A percentile compares a stretch with the other conserved stretches of the same genome.
These are phyloP conservation scores for Telenomus remus DNA, from an alignment of 1,140 invertebrate species.

Conservation along the genomic window DNA sequence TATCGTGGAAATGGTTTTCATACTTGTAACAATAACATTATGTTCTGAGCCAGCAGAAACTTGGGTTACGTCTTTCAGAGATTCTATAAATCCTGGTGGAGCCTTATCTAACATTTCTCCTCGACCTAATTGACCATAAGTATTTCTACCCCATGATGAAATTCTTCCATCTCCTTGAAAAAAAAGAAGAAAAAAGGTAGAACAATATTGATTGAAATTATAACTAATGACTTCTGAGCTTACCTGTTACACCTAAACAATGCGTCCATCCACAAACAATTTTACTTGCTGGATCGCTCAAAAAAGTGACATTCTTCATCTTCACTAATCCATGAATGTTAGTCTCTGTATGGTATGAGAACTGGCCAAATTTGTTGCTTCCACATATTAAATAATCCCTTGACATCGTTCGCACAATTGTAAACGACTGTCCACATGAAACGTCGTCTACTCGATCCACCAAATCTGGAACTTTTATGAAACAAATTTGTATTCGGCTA, in stretches of 20 bases:
- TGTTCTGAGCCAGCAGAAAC: constrained; percentile 87
- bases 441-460: constrained; percentile 75
- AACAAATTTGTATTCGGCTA: neutral
- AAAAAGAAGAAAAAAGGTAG: no score
- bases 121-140: constrained; percentile 83
- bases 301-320: constrained; percentile 52
- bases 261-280: constrained; percentile 85
- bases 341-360: constrained; percentile 76
- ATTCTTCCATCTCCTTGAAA: constrained; percentile 74
- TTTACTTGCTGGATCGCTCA: constrained; percentile 12
- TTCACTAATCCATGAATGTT: constrained; percentile 76
- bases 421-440: constrained; percentile 84
- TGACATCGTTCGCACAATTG: constrained; percentile 78
- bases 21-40: constrained; percentile 78
- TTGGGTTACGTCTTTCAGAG: constrained; percentile 72
- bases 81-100: constrained; percentile 59
- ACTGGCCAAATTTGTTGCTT: constrained; percentile 84
- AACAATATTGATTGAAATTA: no score
- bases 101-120: constrained; percentile 35
- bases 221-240: neutral
- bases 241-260: constrained; percentile 78
- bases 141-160: constrained; percentile 86
- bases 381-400: constrained; percentile 82
- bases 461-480: constrained; percentile 73
- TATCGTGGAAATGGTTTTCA: no score